Evolutionary conservation across 1,140 invertebrate genomes (phyloP), one percentile per base, ranked within the genome.

Genomic region (Brachionus rotundiformis): DNA sequence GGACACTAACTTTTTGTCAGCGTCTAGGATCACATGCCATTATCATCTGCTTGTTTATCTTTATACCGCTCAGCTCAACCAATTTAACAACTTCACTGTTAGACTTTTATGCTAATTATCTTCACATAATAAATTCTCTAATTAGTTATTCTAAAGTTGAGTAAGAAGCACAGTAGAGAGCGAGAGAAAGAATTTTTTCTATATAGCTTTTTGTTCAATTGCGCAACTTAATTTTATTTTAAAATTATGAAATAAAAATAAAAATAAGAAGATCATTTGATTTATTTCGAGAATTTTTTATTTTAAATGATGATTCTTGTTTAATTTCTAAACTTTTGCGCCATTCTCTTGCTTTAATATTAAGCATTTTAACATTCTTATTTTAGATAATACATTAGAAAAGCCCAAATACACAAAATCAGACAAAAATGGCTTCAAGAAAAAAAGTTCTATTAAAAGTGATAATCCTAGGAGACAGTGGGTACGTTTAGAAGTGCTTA

Each of bases 391-490:
- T 73, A 44, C 25, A 31, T 25, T 10, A 73, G 36, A 73, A 29
- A 73, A 68, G n/a, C 1, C 63, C 63, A 68, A 68, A 68, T 33
- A n/a, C 63, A 68, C 63, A 68, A 31, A 63, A 63, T 13, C 25
- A 63, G 63, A 82, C 29, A 33, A 82, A 39, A 61, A 97, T 97
- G 95, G 92, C 95, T 84, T 94, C 94, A 63, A 92, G 94, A 86
- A 98, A 96, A 92, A 98, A 98, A 92, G 92, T 95, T 84, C 89
- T 98, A 41, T 89, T 98, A 82, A 98, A 98, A 91, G 95, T 98
- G 33, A 98, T 98, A 86, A 98, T 98, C 86, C 90, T 98, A 81
- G 96, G 96, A 49, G 96, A 98, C 88, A 96, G 94, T 84, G 95
- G 96, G 68, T 73, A 73, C 25, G 36, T 10, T 39, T 41, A 36